A percentile compares a stretch with the other conserved stretches of the same genome.
Evolutionary conservation across 2,888 invertebrate species (phyloP).

Genomic region (Platycnemis pennipes): DNA sequence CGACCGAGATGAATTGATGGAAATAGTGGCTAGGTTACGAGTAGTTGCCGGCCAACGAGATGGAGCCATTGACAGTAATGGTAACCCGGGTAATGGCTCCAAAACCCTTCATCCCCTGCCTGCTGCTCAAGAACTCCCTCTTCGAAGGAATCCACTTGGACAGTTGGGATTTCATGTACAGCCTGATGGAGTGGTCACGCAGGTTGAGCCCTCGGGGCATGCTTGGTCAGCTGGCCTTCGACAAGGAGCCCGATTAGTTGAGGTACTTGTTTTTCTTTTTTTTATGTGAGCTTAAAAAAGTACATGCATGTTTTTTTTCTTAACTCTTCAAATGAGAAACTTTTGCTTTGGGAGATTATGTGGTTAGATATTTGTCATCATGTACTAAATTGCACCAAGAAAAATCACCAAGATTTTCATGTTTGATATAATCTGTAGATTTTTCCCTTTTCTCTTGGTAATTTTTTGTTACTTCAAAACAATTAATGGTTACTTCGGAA

Average conservation of each 20-base stretch:
- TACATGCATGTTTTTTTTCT: slow-evolving; percentile 58
- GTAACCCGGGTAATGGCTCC: slow-evolving; percentile 34
- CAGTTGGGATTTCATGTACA: slow-evolving; percentile 95
- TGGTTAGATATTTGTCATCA: no score
- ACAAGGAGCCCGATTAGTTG: slow-evolving; percentile 94
- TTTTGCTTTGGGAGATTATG: no score
- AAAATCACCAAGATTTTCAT: no score
- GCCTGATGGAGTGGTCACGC: slow-evolving; percentile 95
- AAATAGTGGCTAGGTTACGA: slow-evolving; percentile 89
- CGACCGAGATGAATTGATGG: slow-evolving; percentile 86
- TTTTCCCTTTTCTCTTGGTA: no score
- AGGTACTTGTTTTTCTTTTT: slow-evolving; percentile 78
- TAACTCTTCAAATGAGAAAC: slow-evolving; percentile 59
- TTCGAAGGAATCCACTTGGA: slow-evolving; percentile 89
- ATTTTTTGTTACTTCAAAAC: no score
- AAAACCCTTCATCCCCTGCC: slow-evolving; percentile 81
- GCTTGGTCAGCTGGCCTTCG: slow-evolving; percentile 92
- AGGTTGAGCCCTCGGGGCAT: slow-evolving; percentile 89
- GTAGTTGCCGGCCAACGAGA: slow-evolving; percentile 83
- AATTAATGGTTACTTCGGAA: no score
- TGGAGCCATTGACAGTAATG: slow-evolving; percentile 76
- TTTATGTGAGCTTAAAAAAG: slow-evolving; percentile 28
- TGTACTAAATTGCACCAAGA: no score
- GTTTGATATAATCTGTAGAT: no score
- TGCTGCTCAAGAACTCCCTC: slow-evolving; percentile 88